Evolutionary conservation across 2,797 vertebrate species (phyloP).

Genomic region (Falco berigora): DNA sequence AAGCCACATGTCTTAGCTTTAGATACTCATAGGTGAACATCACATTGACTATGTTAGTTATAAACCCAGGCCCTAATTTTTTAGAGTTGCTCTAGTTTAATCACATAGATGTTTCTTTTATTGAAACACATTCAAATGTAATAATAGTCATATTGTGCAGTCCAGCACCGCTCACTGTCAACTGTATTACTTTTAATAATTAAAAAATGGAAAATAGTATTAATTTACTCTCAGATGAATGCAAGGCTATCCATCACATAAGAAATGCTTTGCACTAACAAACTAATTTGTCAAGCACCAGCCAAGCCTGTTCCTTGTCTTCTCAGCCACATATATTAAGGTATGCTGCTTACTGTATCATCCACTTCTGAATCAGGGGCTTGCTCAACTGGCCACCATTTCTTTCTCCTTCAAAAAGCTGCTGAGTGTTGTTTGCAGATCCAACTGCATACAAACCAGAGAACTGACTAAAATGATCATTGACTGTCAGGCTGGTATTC

Average conservation of each 20-base stretch:
- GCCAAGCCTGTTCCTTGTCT: neutral
- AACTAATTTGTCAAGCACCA: neutral
- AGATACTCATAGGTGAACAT: neutral
- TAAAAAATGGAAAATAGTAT: neutral
- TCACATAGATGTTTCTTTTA: neutral
- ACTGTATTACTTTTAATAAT: neutral
- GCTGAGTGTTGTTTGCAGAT: neutral
- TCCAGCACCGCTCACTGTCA: neutral
- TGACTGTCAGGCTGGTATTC: neutral
- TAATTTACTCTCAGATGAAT: neutral
- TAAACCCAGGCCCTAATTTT: neutral
- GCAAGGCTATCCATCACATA: neutral
- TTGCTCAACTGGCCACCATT: neutral
- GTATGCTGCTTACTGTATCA: neutral
- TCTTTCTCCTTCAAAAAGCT: neutral
- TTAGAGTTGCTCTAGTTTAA: neutral
- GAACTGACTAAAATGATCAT: neutral
- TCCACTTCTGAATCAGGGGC: neutral
- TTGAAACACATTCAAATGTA: neutral
- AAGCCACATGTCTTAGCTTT: neutral
- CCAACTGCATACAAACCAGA: neutral
- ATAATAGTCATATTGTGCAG: neutral
- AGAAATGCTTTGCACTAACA: neutral
- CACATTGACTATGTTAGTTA: neutral
- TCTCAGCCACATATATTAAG: neutral